phyloP scores from a whole-genome alignment of 2,888 invertebrate genomes.

The Limnephilus rhombicus region DNA sequence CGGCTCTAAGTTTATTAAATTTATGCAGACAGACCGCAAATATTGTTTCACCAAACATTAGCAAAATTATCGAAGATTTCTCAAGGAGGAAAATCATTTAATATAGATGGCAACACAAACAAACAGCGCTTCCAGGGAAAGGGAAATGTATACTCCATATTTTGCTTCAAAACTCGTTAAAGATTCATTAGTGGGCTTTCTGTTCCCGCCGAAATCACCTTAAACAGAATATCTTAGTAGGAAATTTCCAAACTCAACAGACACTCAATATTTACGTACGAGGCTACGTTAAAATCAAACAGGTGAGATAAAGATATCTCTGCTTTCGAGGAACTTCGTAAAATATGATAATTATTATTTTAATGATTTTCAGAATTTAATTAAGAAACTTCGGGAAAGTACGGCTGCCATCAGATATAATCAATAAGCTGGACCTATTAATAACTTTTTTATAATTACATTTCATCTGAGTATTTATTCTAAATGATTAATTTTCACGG shows the following conservation, averaged over 20 bases:
- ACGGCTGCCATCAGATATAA: not conserved
- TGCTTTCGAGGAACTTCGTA: not conserved
- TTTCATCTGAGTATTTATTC: not conserved
- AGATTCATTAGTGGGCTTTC: conserved; percentile 42
- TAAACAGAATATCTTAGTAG: conserved; percentile 35
- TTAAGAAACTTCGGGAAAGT: not conserved
- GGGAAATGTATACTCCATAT: conserved; percentile 42
- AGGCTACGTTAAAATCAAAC: not conserved
- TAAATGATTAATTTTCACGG: not conserved
- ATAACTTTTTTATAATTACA: not conserved
- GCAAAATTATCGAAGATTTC: conserved; percentile 44
- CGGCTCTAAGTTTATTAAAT: conserved; percentile 53
- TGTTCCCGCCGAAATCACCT: conserved; percentile 43
- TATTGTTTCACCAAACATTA: conserved; percentile 53
- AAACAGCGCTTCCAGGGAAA: conserved; percentile 28
- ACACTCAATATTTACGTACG: conserved; percentile 18
- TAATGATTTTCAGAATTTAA: not conserved
- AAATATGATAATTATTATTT: not conserved
- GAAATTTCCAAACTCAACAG: conserved; percentile 23
- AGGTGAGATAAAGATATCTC: conserved; percentile 7
- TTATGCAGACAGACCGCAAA: conserved; percentile 57
- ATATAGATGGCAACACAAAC: conserved; percentile 48
- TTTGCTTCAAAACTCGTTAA: conserved; percentile 48
- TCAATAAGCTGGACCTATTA: not conserved
- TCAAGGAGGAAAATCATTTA: conserved; percentile 43